Percentiles rank a stretch among this genome's conserved stretches.
These are phyloP conservation scores for Atethmia centrago DNA, from an alignment of 2,888 invertebrate genomes.

Conservation along the genomic window DNA sequence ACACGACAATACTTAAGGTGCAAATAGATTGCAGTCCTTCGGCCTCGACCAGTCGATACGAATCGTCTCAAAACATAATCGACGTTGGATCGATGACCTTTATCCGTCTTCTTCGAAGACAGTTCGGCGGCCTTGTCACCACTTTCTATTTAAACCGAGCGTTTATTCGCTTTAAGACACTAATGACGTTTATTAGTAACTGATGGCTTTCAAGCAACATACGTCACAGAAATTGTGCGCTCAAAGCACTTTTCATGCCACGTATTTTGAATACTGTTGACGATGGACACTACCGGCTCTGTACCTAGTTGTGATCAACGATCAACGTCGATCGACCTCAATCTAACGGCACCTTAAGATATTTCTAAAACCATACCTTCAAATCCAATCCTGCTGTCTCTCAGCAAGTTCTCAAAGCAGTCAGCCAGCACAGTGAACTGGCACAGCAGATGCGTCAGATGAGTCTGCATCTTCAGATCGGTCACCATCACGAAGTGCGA, in stretches of 20 bases:
- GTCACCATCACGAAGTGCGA: constrained; percentile 83
- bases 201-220: too few species aligned
- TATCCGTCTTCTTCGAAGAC: background rate
- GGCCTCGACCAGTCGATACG: background rate
- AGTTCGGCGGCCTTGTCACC: too few species aligned
- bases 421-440: constrained; percentile 80
- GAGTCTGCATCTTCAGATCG: constrained; percentile 80
- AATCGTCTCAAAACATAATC: background rate
- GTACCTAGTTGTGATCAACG: background rate
- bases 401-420: constrained; percentile 79
- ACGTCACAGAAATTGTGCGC: background rate
- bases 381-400: constrained; percentile 72
- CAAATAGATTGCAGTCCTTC: background rate
- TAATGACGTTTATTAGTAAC: too few species aligned
- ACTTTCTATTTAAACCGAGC: too few species aligned
- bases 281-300: background rate
- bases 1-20: background rate
- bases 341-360: background rate
- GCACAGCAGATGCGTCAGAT: constrained; percentile 82
- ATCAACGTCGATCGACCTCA: background rate
- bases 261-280: background rate
- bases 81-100: background rate
- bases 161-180: too few species aligned
- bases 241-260: background rate
- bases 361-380: constrained; percentile 59